Evolutionary conservation across 2,888 invertebrate genomes (phyloP), one percentile per base, ranked within the genome.

Genomic region (Drosophila ezoana): DNA sequence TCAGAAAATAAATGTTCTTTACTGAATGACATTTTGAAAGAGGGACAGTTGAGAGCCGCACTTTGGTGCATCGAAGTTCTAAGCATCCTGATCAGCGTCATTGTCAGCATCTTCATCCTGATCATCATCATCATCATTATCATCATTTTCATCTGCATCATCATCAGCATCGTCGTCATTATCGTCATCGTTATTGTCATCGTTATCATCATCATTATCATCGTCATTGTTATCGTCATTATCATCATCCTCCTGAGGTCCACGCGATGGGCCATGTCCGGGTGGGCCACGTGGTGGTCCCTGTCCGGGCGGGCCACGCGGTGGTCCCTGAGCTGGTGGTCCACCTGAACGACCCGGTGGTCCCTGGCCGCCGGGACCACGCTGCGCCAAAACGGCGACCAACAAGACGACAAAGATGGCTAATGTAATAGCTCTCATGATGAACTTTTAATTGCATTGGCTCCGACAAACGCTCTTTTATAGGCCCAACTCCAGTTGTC

Each of bases 401-500:
- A 77, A 23, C 23, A 81, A 48, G 9, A 82, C 28, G 5, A 74
- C 66, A 11, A 82, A 82, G 14, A 82, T 40, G 45, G 48, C 66
- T 53, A 79, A 20, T 35, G 82, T 77, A 35, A 77, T 49, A 23
- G 72, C 48, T 72, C 66, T 74, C 81, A 82, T 81, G 33, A 18
- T 63, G 6, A 23, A 14, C 9, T 45, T 43, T 20, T 4, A 43
- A 54, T 43, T 49, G 41, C 11, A 4, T 37, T 58, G 11, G 0
- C 23, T 2, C 13, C 6, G 2, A 32, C 35, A n/a, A 44, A 2
- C 48, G 56, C 38, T 20, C 57, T 78, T 68, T 58, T 78, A 78
- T 78, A 76, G 49, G 38, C 5, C 33, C n/a, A 23, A 37, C 20
- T 60, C 16, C 32, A 45, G 49, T 16, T 41, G 32, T 5, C 18